Base-by-base conservation (phyloP, 1,140 invertebrate genomes). In the Tetraneura akinire region DNA sequence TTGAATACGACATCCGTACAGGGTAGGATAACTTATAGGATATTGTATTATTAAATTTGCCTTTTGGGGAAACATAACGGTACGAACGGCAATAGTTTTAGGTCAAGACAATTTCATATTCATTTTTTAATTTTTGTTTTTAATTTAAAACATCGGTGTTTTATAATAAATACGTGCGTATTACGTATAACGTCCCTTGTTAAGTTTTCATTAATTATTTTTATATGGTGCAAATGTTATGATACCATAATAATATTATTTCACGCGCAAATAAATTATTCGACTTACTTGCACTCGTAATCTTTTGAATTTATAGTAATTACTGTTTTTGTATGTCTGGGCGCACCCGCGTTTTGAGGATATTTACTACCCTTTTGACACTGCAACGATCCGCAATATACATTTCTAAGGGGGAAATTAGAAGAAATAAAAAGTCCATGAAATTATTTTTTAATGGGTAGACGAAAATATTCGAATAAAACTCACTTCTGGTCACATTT, bases 251-350 rank as follows among this genome's bases (percentile, higher is more conserved):
- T n/a, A n/a, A n/a, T n/a, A n/a, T n/a, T n/a, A n/a, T n/a, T n/a
- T n/a, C n/a, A n/a, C n/a, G n/a, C n/a, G n/a, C n/a, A n/a, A 16
- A n/a, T 18, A 23, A 66, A 76, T n/a, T 26, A 47, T 47, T 3
- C 26, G 62, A 91, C 92, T 91, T 86, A 96, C 93, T 96, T 96
- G 94, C 95, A 96, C 85, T 96, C 94, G 84, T 91, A 95, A 84
- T 96, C 94, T 37, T 89, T 87, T 18, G 93, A 92, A 83, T 93
- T 93, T 83, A 93, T 94, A 14, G 91, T 93, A 83, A 96, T 92
- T 80, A 94, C 93, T 5, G 95, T 97, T 83, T 91, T 90, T 1
- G 93, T 92, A 85, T 92, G 95, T 76, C 91, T 91, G 81, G 94
- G 90, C 85, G 95, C 92, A 85, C 92, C 89, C 10, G 91, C 92